Conservation (phyloP, 1,140 invertebrate species). For the Conus ventricosus region DNA sequence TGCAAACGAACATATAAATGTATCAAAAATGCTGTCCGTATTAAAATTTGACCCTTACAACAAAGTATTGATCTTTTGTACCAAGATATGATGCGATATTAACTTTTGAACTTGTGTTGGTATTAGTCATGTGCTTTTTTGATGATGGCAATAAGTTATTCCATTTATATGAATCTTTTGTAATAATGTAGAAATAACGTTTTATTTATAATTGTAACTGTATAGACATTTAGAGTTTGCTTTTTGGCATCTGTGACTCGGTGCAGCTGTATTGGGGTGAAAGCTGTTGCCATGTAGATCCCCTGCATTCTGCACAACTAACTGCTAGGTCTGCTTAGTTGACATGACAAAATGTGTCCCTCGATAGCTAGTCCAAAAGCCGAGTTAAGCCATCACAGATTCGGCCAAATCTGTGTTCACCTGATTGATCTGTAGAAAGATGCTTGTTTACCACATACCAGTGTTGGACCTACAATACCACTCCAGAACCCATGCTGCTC, state of each 20-base stretch:
- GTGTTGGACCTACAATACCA: background rate
- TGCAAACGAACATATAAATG: slow-evolving; percentile 26
- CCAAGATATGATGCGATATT: slow-evolving; percentile 21
- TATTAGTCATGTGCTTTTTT: slow-evolving; percentile 34
- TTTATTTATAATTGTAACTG: background rate
- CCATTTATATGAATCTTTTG: slow-evolving; percentile 15
- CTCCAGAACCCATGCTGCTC: background rate
- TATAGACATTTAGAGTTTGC: background rate
- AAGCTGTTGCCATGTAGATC: background rate
- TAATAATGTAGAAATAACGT: background rate
- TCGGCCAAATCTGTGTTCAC: background rate
- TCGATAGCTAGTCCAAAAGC: background rate
- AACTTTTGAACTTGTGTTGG: slow-evolving; percentile 18
- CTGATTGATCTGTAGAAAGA: background rate
- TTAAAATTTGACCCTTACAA: background rate
- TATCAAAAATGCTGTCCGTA: slow-evolving; percentile 22
- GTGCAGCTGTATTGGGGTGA: background rate
- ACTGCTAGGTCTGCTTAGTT: background rate
- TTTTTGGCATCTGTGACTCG: background rate
- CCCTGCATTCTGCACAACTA: background rate
- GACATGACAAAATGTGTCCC: background rate
- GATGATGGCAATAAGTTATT: slow-evolving; percentile 35
- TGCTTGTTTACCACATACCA: background rate
- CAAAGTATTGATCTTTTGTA: slow-evolving; percentile 24
- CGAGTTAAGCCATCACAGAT: background rate